phyloP scores from a whole-genome alignment of 2,797 vertebrate species.

The Liparis tanakae region DNA sequence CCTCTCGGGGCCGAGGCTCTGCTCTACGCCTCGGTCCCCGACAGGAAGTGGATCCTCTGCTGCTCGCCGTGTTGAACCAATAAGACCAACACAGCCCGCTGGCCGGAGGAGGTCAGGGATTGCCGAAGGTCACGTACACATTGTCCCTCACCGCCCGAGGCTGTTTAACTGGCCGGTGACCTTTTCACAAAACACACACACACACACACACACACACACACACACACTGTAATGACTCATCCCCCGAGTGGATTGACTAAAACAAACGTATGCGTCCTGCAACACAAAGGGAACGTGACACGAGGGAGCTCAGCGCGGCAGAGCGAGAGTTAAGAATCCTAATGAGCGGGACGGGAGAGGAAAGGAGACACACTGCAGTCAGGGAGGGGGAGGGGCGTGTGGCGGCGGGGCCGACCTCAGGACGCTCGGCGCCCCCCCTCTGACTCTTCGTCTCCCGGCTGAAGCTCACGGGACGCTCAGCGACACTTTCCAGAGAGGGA shows the following conservation, averaged over 20 bases:
- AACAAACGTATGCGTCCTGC: slow-evolving; percentile 64
- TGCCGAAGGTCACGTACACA: slow-evolving; percentile 36
- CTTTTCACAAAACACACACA: slow-evolving; percentile 27
- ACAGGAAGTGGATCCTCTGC: not conserved
- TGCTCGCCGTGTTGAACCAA: not conserved
- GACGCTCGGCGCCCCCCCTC: slow-evolving; percentile 49
- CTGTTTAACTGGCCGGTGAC: slow-evolving; percentile 62
- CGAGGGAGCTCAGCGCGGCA: slow-evolving; percentile 70
- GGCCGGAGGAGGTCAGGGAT: slow-evolving; percentile 4
- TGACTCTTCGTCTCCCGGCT: slow-evolving; percentile 55
- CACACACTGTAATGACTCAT: slow-evolving; percentile 32
- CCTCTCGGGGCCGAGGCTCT: slow-evolving; percentile 1
- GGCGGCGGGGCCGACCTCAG: slow-evolving; percentile 58
- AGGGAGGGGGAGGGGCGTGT: slow-evolving; percentile 71
- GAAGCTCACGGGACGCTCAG: slow-evolving; percentile 47
- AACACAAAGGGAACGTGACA: slow-evolving; percentile 65
- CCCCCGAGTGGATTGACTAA: slow-evolving; percentile 67
- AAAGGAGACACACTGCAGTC: slow-evolving; percentile 83
- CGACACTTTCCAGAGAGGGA: slow-evolving; percentile 30
- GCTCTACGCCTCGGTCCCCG: not conserved
- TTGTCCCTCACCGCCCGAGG: slow-evolving; percentile 41
- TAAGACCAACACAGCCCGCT: too few relatives aligned
- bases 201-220: not conserved
- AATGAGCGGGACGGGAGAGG: slow-evolving; percentile 75
- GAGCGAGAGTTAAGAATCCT: slow-evolving; percentile 72